Evolutionary conservation across 2,113 vertebrate species (phyloP).

Genomic region (Sorex fumeus): DNA sequence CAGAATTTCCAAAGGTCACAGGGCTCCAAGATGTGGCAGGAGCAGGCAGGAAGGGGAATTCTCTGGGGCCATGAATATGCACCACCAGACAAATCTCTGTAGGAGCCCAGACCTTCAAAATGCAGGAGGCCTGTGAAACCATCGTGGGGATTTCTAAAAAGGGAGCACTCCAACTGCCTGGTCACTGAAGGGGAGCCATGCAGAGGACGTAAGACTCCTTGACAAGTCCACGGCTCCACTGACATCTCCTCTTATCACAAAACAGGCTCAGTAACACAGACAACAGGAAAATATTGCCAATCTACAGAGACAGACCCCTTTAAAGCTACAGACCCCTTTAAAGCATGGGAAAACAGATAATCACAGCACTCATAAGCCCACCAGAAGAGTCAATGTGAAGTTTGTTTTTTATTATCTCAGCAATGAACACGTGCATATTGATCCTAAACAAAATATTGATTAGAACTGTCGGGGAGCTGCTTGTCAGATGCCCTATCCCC

Average conservation of each 20-base stretch:
- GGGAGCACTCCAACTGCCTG: not conserved
- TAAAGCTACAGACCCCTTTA: not conserved
- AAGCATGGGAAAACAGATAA: conserved; percentile 20
- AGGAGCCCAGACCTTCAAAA: not conserved
- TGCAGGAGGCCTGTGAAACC: not conserved
- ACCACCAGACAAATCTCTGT: conserved; percentile 6
- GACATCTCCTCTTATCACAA: not conserved
- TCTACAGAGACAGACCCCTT: not conserved
- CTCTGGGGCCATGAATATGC: not conserved
- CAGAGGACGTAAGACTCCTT: not conserved
- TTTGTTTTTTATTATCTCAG: conserved; percentile 72
- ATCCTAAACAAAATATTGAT: conserved; percentile 58
- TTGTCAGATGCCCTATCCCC: conserved; percentile 50
- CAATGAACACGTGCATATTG: conserved; percentile 55
- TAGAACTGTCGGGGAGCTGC: not conserved
- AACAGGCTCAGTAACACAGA: not conserved
- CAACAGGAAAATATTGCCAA: not conserved
- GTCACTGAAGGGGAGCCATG: not conserved
- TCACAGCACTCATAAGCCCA: conserved; percentile 39
- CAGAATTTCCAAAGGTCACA: conserved; percentile 26
- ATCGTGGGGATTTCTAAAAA: conserved; percentile 6
- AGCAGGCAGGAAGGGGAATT: not conserved
- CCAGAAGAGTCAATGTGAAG: not conserved
- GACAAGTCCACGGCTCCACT: not conserved
- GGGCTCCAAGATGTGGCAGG: not conserved